These are phyloP conservation scores for Tragelaphus scriptus DNA, from an alignment of 2,113 vertebrate species.

Conservation along the genomic window DNA sequence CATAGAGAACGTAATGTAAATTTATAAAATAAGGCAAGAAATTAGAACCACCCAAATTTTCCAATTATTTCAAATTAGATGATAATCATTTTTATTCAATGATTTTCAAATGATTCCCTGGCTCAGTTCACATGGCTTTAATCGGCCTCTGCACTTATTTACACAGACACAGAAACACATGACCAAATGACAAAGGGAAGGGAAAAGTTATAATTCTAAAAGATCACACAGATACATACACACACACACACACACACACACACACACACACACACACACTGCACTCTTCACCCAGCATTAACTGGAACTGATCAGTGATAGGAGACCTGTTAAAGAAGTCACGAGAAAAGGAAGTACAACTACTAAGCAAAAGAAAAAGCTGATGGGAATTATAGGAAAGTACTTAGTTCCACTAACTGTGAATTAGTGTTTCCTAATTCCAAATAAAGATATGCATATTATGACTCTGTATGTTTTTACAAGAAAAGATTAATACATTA, in stretches of 20 bases:
- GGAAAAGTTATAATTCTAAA: not conserved
- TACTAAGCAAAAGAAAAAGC: not conserved
- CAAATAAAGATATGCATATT: not conserved
- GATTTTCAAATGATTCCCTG: not conserved
- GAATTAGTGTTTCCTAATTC: not conserved
- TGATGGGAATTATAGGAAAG: not conserved
- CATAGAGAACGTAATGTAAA: conserved; percentile 14
- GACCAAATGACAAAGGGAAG: not conserved
- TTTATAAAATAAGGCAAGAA: not conserved
- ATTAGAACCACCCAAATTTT: not conserved
- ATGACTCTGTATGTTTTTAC: not conserved
- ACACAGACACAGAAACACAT: not conserved
- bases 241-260: not conserved
- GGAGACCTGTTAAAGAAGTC: not conserved
- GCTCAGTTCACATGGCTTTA: not conserved
- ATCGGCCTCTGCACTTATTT: not conserved
- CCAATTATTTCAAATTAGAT: not conserved
- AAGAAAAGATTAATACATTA: not conserved
- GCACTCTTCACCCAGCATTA: not conserved
- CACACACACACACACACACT: not conserved
- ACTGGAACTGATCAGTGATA: not conserved
- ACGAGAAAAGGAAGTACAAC: not conserved
- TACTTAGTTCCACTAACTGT: not conserved
- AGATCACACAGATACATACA: not conserved
- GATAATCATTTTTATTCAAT: not conserved